Base-by-base conservation (phyloP, 2,113 vertebrate genomes). In the Catharus fuscescens region DNA sequence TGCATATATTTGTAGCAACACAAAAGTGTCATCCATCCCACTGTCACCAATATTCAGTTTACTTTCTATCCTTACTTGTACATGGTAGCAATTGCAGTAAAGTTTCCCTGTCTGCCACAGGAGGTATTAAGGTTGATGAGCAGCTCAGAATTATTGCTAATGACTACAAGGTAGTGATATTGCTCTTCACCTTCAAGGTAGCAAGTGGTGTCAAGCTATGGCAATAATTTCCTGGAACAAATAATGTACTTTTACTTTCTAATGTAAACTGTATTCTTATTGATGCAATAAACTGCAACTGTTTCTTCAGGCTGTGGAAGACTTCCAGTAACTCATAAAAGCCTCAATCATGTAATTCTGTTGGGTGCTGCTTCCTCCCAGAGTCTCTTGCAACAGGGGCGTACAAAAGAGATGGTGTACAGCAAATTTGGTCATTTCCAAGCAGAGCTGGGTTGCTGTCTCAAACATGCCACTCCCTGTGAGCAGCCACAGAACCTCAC, bases 241-340 rank as follows among this genome's bases (percentile, higher is more conserved):
- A 94, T 42, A 67, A 44, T n/a, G 19, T 44, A 52, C 64, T 84
- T 64, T 86, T 83, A 66, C 78, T 93, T 95, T 80, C 90, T 81
- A 81, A 69, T 93, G 74, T 83, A 80, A 95, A 92, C 59, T 71
- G 60, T 31, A 38, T 59, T 95, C 82, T 77, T 86, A 60, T 80
- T 83, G 85, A 95, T 94, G 94, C 65, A 95, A 92, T 83, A 86
- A 96, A 73, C 61, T 95, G 83, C 67, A 82, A 61, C 54, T 26
- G n/a, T 94, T 82, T 95, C 85, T 95, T 91, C 28, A 74, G 70
- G 80, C 93, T 66, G 38, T 56, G 69, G 72, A 86, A 85, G 48
- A 74, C 65, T 92, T 96, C 70, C 90, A 93, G 71, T 74, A 90
- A 76, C 67, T 60, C 59, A 69, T 92, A 92, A 96, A 93, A 91